Percentiles rank a stretch among this genome's conserved stretches.
phyloP scores from a whole-genome alignment of 2,113 vertebrate species.

The Thomomys bottae region DNA sequence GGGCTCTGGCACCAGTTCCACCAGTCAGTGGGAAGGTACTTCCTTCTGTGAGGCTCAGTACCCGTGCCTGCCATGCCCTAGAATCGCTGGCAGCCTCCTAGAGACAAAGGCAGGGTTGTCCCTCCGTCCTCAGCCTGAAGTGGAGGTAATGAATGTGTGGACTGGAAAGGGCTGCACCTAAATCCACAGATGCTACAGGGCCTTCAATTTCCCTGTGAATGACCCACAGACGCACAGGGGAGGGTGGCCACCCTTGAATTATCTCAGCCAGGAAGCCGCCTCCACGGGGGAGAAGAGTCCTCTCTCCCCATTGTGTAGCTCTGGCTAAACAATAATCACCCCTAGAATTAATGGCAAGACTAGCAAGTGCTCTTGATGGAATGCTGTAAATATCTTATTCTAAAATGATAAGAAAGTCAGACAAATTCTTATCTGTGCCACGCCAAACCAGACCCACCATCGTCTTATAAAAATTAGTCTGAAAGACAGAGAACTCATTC shows the following conservation, averaged over 20 bases:
- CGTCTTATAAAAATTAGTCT: not conserved
- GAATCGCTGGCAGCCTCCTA: not conserved
- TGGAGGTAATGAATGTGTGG: not conserved
- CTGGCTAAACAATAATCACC: not conserved
- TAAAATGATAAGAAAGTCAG: conserved; percentile 19
- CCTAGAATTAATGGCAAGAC: not conserved
- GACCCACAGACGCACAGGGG: conserved; percentile 48
- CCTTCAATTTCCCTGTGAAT: conserved; percentile 54
- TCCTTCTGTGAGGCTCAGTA: too few species aligned
- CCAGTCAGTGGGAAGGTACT: not conserved
- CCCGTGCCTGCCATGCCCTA: not conserved
- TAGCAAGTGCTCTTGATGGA: not conserved
- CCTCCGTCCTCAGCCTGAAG: not conserved
- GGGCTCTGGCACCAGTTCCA: rapidly evolving
- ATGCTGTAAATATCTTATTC: not conserved
- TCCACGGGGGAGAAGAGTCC: not conserved
- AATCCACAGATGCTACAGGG: conserved; percentile 46
- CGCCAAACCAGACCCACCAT: not conserved
- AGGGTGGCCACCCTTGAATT: conserved; percentile 25
- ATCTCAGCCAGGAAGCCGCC: conserved; percentile 30
- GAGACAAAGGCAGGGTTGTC: not conserved
- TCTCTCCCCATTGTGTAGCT: not conserved
- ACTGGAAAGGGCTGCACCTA: not conserved
- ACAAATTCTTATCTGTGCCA: not conserved
- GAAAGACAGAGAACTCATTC: too few species aligned